phyloP scores from a whole-genome alignment of 2,797 vertebrate species.

The Enteromius unitaeniatus region DNA sequence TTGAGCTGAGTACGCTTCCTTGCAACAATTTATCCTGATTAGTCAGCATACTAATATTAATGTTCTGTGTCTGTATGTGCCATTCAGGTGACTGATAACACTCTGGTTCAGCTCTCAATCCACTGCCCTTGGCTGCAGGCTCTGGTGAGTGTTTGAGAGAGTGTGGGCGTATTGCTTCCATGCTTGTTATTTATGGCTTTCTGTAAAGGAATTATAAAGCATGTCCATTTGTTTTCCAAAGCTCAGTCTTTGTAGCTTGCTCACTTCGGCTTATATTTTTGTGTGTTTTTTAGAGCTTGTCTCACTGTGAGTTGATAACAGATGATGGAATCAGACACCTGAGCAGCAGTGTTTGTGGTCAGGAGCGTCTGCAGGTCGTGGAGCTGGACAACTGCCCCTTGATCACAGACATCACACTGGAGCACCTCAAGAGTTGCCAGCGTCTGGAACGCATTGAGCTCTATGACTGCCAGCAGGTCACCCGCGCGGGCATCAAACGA shows the following conservation, averaged over 20 bases:
- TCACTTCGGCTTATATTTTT: background rate
- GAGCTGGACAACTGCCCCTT: slow-evolving; percentile 99
- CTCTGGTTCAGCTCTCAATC: slow-evolving; percentile 96
- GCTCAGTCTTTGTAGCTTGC: background rate
- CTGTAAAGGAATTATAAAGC: background rate
- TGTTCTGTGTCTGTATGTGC: background rate
- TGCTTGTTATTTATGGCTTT: slow-evolving; percentile 1
- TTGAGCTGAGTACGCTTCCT: slow-evolving; percentile 12
- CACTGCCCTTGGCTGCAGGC: slow-evolving; percentile 97
- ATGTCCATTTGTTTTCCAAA: background rate
- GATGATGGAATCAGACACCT: slow-evolving; percentile 96
- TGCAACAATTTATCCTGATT: background rate
- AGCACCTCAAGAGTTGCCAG: slow-evolving; percentile 97
- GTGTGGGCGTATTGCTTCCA: slow-evolving; percentile 20
- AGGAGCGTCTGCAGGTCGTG: slow-evolving; percentile 95
- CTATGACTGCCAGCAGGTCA: slow-evolving; percentile 99
- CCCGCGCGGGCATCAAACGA: slow-evolving; percentile 97
- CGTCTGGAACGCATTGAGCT: slow-evolving; percentile 96
- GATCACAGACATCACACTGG: slow-evolving; percentile 96
- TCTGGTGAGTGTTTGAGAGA: slow-evolving; percentile 83
- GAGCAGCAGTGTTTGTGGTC: slow-evolving; percentile 95
- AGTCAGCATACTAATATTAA: background rate
- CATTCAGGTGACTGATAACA: slow-evolving; percentile 92
- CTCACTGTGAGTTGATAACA: slow-evolving; percentile 98
- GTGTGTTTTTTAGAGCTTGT: slow-evolving; percentile 84